phyloP scores from a whole-genome alignment of 2,113 vertebrate species.

The Rutilus rutilus region DNA sequence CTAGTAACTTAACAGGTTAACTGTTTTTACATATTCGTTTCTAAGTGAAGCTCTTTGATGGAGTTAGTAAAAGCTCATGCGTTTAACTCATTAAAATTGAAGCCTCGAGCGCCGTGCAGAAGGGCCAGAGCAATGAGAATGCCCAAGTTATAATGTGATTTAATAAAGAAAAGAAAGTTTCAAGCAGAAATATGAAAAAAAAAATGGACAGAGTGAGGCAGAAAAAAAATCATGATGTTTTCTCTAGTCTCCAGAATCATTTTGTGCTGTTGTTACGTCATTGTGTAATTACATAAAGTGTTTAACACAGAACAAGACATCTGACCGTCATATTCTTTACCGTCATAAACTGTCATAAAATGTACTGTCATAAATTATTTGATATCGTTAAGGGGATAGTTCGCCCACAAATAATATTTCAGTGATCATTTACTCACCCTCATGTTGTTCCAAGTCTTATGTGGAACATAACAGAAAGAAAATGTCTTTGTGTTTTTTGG shows the following conservation, averaged over 20 bases:
- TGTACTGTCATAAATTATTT: no score
- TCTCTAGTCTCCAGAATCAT: background rate
- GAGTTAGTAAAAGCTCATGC: conserved; percentile 15
- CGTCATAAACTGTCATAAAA: no score
- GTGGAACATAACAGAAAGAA: background rate
- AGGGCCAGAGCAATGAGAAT: conserved; percentile 37
- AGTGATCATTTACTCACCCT: background rate
- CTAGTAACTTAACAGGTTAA: background rate
- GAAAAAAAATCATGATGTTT: background rate
- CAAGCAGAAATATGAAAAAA: conserved; percentile 29
- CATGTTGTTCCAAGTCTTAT: background rate
- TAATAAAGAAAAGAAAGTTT: conserved; percentile 11
- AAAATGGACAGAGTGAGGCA: background rate
- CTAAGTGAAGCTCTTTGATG: conserved; percentile 10
- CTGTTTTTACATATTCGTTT: background rate
- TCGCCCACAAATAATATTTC: no score
- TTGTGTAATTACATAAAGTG: background rate
- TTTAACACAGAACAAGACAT: background rate
- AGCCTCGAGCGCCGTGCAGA: conserved; percentile 34
- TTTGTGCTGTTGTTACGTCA: background rate
- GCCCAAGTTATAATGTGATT: conserved; percentile 41
- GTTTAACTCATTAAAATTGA: conserved; percentile 1
- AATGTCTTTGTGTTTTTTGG: background rate
- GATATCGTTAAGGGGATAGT: no score
- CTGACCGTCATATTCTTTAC: background rate